Evolutionary conservation across 1,140 invertebrate genomes (phyloP).

Genomic region (Drosophila seguyi): DNA sequence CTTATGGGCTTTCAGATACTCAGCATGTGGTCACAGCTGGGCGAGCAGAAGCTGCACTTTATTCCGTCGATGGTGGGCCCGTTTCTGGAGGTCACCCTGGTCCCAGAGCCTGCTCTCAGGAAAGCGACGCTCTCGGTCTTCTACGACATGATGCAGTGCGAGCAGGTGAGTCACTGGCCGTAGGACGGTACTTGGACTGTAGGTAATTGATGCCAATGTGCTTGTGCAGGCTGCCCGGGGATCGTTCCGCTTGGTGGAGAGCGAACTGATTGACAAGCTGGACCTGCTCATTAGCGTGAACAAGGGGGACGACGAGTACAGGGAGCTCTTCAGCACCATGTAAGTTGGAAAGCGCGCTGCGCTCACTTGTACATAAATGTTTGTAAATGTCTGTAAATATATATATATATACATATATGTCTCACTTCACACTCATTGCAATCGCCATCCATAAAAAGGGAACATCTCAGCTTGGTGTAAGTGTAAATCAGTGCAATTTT

Average conservation of each 20-base stretch:
- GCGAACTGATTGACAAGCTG: conserved; percentile 96
- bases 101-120: conserved; percentile 94
- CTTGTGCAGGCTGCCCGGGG: conserved; percentile 82
- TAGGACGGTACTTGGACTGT: not conserved
- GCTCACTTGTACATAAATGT: conserved; percentile 26
- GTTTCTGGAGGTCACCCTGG: conserved; percentile 96
- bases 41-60: conserved; percentile 92
- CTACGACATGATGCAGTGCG: conserved; percentile 98
- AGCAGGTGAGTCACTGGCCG: conserved; percentile 87
- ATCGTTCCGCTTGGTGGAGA: conserved; percentile 94
- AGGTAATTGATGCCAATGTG: conserved; percentile 5
- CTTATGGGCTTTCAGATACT: conserved; percentile 97
- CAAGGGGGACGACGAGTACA: conserved; percentile 97
- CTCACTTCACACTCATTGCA: conserved; percentile 77
- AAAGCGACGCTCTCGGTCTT: conserved; percentile 97
- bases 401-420: conserved; percentile 62
- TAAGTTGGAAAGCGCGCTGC: conserved; percentile 87
- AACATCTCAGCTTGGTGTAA: conserved; percentile 96
- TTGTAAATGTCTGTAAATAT: conserved; percentile 55
- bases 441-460: conserved; percentile 88
- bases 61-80: conserved; percentile 97
- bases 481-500: conserved; percentile 84
- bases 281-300: conserved; percentile 96
- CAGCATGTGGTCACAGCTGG: conserved; percentile 96
- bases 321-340: conserved; percentile 96